phyloP scores from a whole-genome alignment of 2,113 vertebrate species.

The Neopipo cinnamomea region DNA sequence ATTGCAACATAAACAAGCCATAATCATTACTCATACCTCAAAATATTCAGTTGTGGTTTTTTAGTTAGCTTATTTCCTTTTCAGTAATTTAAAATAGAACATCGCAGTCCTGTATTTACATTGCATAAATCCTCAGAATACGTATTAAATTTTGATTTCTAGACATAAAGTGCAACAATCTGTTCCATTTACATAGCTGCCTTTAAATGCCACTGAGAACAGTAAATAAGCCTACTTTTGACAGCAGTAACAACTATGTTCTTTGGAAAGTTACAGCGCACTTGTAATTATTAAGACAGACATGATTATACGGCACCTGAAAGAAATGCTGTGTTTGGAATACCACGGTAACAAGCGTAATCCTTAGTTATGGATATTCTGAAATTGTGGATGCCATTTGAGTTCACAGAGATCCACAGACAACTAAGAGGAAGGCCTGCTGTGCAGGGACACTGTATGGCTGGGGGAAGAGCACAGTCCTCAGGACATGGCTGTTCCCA shows the following conservation, averaged over 20 bases:
- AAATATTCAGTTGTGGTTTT: constrained; percentile 12
- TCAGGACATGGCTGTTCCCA: neutral
- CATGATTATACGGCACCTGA: constrained; percentile 16
- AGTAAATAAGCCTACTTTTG: constrained; percentile 4
- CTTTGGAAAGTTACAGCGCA: neutral
- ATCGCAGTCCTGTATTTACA: neutral
- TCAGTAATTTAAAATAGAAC: neutral
- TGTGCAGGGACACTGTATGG: rapidly evolving
- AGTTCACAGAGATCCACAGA: neutral
- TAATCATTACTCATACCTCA: neutral
- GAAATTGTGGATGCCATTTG: neutral
- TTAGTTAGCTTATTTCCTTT: neutral
- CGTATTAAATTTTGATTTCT: neutral
- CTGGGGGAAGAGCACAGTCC: neutral
- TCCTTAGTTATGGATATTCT: neutral
- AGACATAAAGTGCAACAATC: neutral
- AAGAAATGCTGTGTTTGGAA: constrained; percentile 22
- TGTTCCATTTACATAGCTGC: neutral
- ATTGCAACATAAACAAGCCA: neutral
- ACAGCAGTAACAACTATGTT: neutral
- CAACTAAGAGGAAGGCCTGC: neutral
- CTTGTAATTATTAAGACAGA: constrained; percentile 33
- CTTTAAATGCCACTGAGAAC: neutral
- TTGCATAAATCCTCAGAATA: neutral
- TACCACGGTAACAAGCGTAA: neutral